These are phyloP conservation scores for Phyllostomus discolor DNA, from an alignment of 2,113 vertebrate genomes.

Conservation along the genomic window DNA sequence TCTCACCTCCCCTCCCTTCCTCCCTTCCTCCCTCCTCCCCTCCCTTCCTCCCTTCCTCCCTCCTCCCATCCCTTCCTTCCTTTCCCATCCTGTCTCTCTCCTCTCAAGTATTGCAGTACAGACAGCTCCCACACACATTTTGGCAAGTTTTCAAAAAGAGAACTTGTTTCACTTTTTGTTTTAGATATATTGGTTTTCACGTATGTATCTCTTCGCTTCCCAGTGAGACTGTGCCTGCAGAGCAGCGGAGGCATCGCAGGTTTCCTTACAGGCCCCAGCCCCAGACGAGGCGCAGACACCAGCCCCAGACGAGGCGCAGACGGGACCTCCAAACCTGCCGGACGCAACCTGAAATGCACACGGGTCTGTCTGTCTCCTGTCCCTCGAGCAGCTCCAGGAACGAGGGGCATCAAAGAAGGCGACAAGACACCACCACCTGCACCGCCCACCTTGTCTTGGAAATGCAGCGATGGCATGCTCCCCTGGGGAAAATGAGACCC, in stretches of 20 bases:
- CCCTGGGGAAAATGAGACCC: not conserved
- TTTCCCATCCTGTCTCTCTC: rapidly evolving
- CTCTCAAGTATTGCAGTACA: not conserved
- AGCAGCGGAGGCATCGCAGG: not conserved
- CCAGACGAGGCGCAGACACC: not conserved
- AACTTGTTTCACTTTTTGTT: not conserved
- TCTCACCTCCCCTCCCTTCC: not conserved
- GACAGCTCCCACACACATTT: not conserved
- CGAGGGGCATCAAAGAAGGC: not conserved
- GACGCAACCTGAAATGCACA: not conserved
- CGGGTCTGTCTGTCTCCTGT: not conserved
- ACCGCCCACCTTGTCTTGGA: not conserved
- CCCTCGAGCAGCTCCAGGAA: not conserved
- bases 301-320: not conserved
- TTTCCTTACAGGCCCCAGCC: not conserved
- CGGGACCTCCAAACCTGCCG: not conserved
- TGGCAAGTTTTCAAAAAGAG: not conserved
- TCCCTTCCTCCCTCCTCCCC: too few relatives aligned
- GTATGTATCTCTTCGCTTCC: not conserved
- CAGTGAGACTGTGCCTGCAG: not conserved
- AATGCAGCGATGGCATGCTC: not conserved
- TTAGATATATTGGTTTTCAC: not conserved
- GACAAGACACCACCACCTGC: not conserved
- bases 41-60: too few relatives aligned
- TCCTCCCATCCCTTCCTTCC: not conserved